These are phyloP conservation scores for Tetramorium bicarinatum DNA, from an alignment of 2,888 invertebrate species.

Conservation along the genomic window DNA sequence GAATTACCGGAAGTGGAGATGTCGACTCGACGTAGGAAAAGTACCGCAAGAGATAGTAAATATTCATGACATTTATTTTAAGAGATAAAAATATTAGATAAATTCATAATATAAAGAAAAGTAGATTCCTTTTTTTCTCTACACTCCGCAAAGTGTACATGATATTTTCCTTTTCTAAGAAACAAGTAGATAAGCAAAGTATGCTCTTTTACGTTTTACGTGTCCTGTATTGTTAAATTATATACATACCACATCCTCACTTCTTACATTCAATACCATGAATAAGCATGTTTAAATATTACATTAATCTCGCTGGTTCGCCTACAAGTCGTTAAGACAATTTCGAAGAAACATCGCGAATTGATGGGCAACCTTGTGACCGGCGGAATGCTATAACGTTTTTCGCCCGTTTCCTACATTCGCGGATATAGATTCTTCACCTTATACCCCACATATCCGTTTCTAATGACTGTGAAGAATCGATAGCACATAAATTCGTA, in stretches of 20 bases:
- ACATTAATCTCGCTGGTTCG: background rate
- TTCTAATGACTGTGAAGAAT: conserved; percentile 75
- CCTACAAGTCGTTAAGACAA: conserved; percentile 19
- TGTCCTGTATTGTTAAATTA: background rate
- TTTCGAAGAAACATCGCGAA: conserved; percentile 19
- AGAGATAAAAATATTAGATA: background rate
- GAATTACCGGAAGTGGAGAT: conserved; percentile 86
- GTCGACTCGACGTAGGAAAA: conserved; percentile 77
- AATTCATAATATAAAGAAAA: background rate
- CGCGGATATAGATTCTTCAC: conserved; percentile 59
- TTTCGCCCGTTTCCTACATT: conserved; percentile 39
- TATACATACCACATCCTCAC: background rate
- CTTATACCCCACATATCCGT: conserved; percentile 67
- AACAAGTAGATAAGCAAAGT: background rate
- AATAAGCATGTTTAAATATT: conserved; percentile 26
- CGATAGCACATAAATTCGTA: conserved; percentile 79
- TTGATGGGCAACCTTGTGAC: conserved; percentile 48
- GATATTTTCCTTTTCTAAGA: background rate
- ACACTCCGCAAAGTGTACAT: background rate
- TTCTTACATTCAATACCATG: background rate
- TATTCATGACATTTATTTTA: conserved; percentile 34
- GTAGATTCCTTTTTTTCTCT: background rate
- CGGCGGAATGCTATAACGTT: conserved; percentile 1
- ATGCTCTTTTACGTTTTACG: background rate
- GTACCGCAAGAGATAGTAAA: conserved; percentile 81